Evolutionary conservation across 2,797 vertebrate genomes (phyloP), one percentile per base, ranked within the genome.

Genomic region (Neomorphus geoffroyi): DNA sequence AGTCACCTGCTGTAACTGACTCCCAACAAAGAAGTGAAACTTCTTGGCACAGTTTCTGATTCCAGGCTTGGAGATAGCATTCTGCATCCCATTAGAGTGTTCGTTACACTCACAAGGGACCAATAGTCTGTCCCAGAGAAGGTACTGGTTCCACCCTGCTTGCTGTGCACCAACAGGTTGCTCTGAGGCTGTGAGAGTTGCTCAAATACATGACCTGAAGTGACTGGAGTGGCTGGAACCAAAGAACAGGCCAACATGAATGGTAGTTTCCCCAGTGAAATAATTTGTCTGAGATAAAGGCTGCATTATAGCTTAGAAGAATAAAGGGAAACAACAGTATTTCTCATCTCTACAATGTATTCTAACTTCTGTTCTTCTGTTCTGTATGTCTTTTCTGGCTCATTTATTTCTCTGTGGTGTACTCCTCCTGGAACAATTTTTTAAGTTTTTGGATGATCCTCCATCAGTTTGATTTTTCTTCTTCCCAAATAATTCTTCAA

Each of bases 61-160:
- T 46, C 27, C n/a, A 46, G 43, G 19, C 23, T 80, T 71, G 80
- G 64, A 80, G 85, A 13, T 43, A 41, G 8, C 18, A 10, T 65
- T 71, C 53, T 41, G n/a, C 22, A 6, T n/a, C 66, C 45, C 51
- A 60, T 54, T n/a, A 1, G 35, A 28, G 37, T 0, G 0, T 66
- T 71, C 32, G 4, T 28, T 48, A 10, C 24, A 6, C 60, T 71
- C 33, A 27, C 64, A 43, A 43, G 57, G 54, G 37, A 22, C 48
- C 19, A 19, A 53, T 4, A 30, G 32, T 35, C 43, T 90, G 66
- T 91, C 65, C 46, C 60, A 19, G 30, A 43, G 71, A 45, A 78
- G 56, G 33, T n/a, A 37, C 69, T 58, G 35, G 69, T 39, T 22
- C 39, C 66, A 43, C 13, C 7, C 73, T 80, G 32, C 53, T 65